These are phyloP conservation scores for Larimichthys polyactis DNA, from an alignment of 2,113 vertebrate genomes.

Conservation along the genomic window DNA sequence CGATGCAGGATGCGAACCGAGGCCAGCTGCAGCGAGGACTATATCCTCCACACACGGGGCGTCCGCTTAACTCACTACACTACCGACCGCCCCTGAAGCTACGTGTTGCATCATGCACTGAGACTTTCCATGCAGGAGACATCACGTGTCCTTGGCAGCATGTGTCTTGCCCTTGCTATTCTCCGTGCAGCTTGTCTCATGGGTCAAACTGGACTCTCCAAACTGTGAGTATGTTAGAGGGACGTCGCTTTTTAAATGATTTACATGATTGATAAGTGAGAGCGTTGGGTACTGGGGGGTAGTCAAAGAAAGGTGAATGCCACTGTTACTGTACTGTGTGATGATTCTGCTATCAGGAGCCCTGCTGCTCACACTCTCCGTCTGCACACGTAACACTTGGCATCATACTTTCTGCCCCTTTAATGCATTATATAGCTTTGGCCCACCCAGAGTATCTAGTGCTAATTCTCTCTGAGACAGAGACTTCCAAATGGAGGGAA, in stretches of 20 bases:
- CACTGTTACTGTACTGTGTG: background rate
- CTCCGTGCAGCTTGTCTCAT: background rate
- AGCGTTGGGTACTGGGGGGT: background rate
- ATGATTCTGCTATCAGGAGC: background rate
- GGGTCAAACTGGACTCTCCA: background rate
- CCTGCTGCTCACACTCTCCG: background rate
- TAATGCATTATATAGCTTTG: constrained; percentile 8
- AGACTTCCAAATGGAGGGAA: constrained; percentile 59
- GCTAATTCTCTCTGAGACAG: constrained; percentile 46
- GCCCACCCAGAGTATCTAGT: constrained; percentile 37
- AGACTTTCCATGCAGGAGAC: background rate
- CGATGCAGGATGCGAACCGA: too few species aligned
- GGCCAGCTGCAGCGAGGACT: too few species aligned
- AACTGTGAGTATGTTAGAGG: too few species aligned
- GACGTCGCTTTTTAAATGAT: background rate
- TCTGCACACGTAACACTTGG: background rate
- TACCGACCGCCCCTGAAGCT: background rate
- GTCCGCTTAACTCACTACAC: too few species aligned
- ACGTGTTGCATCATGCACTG: background rate
- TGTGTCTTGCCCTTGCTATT: background rate
- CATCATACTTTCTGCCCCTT: constrained; percentile 8
- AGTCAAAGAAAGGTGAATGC: background rate
- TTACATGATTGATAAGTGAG: background rate
- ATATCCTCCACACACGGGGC: too few species aligned
- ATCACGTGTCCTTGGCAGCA: constrained; percentile 22